Evolutionary conservation across 2,113 vertebrate species (phyloP).

Genomic region (Pluvianellus socialis): DNA sequence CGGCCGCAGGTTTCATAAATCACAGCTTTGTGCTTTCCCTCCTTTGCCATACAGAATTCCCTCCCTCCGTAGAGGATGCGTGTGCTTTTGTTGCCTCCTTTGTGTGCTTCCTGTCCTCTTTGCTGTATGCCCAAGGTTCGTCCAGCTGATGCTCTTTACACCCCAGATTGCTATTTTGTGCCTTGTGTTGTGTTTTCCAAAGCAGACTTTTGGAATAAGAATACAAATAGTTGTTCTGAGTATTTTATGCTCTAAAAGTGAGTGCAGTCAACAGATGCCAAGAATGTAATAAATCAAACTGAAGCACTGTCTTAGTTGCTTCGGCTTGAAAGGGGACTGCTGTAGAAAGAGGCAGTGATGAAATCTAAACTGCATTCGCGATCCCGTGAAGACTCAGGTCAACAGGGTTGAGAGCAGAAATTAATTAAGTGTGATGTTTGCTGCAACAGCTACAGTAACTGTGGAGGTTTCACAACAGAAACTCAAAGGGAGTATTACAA

Average conservation of each 20-base stretch:
- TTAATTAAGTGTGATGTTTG: neutral
- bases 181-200: neutral
- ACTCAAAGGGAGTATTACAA: neutral
- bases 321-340: neutral
- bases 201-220: neutral
- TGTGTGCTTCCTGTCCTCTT: neutral
- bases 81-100: neutral
- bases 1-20: accelerated
- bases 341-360: neutral
- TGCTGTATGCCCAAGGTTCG: neutral
- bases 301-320: neutral
- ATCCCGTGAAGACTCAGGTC: neutral
- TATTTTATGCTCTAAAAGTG: neutral
- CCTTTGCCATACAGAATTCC: neutral
- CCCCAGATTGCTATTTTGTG: neutral
- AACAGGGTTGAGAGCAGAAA: neutral
- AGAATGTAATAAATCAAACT: slow-evolving; percentile 15
- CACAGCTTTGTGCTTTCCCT: neutral
- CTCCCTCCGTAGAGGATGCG: neutral
- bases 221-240: neutral
- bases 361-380: neutral
- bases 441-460: neutral
- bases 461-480: neutral
- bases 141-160: neutral
- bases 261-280: neutral